Conservation (phyloP, 2,888 invertebrate species). For the Deroplatys truncata region DNA sequence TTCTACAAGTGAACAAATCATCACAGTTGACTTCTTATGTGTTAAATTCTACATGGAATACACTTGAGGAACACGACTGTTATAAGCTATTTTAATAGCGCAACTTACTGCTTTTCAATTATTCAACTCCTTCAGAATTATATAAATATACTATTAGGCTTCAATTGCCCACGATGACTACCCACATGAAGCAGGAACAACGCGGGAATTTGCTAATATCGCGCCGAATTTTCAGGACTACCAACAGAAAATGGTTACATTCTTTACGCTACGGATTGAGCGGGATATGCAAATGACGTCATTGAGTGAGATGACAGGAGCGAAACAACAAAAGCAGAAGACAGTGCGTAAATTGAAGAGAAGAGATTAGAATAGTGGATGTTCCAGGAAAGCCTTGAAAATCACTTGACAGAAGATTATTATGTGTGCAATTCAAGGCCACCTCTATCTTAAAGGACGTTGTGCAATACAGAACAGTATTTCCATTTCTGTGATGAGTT, state of each 20-base stretch:
- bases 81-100: no score
- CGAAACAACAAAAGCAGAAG: neutral
- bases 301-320: neutral
- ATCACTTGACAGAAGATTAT: neutral
- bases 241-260: neutral
- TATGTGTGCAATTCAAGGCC: neutral
- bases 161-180: no score
- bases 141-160: neutral
- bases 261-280: neutral
- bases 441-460: neutral
- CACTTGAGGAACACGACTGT: no score
- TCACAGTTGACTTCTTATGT: no score
- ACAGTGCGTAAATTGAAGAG: neutral
- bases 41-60: no score
- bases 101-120: no score
- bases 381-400: neutral
- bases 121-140: neutral
- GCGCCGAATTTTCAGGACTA: neutral
- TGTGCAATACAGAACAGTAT: neutral
- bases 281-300: neutral
- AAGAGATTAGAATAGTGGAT: neutral
- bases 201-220: neutral
- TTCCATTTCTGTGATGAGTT: neutral
- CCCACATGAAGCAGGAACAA: neutral
- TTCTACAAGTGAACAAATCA: no score